A percentile compares a stretch with the other conserved stretches of the same genome.
Conservation (phyloP, 2,113 vertebrate species). For the Rhinogobius similis region DNA sequence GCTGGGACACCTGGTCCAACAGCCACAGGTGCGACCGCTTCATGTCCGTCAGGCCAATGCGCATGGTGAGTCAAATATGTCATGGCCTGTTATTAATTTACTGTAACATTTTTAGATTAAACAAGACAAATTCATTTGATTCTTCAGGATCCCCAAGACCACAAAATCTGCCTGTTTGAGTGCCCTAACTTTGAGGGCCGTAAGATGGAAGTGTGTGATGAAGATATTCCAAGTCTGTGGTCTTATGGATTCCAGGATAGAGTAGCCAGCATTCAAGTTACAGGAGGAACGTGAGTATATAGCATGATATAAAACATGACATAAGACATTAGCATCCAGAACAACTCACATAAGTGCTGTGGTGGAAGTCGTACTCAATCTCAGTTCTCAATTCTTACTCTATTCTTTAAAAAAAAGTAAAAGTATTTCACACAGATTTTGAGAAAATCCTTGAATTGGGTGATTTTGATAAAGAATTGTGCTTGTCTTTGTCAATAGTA, state of each 20-base stretch:
- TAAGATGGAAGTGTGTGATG: conserved; percentile 85
- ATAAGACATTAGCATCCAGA: not conserved
- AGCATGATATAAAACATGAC: not conserved
- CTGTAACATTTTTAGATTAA: not conserved
- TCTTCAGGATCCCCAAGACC: conserved; percentile 79
- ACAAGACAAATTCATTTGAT: not conserved
- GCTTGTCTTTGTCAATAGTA: too few species aligned
- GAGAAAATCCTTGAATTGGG: too few species aligned
- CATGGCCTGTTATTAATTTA: not conserved
- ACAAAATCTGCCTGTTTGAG: conserved; percentile 83
- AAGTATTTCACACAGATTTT: too few species aligned
- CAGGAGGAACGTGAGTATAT: conserved; percentile 81
- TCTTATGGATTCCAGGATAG: conserved; percentile 84
- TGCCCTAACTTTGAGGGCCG: conserved; percentile 81
- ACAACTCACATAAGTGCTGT: too few species aligned
- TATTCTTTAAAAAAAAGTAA: too few species aligned
- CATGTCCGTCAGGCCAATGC: conserved; percentile 81
- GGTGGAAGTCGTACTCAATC: too few species aligned
- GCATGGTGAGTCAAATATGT: conserved; percentile 72
- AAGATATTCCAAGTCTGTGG: conserved; percentile 85
- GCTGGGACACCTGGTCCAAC: conserved; percentile 87
- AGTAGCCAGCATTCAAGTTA: conserved; percentile 81
- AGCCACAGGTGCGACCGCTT: conserved; percentile 81
- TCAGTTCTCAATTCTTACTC: too few species aligned
- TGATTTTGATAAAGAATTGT: too few species aligned